Evolutionary conservation across 2,113 vertebrate species (phyloP).

Genomic region (Poeciliopsis retropinna): DNA sequence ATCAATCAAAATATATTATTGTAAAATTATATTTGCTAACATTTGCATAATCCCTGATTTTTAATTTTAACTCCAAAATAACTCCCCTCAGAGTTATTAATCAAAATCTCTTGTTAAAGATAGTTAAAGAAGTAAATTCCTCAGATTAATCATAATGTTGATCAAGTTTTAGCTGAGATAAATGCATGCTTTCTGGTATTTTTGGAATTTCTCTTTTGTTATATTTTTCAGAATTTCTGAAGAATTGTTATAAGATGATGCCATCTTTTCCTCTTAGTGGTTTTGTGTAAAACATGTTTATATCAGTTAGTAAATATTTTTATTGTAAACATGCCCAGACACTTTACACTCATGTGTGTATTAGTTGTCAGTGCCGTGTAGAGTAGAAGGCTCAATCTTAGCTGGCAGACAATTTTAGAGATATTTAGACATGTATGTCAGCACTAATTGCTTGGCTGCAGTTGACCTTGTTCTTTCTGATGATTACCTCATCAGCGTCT

Average conservation of each 20-base stretch:
- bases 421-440: slow-evolving; percentile 68
- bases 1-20: neutral
- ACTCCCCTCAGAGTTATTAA: too few species aligned
- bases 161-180: too few species aligned
- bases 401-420: slow-evolving; percentile 56
- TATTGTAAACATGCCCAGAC: slow-evolving; percentile 7
- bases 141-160: too few species aligned
- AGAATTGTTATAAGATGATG: slow-evolving; percentile 23
- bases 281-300: slow-evolving; percentile 7
- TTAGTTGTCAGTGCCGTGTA: slow-evolving; percentile 40
- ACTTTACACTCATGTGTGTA: slow-evolving; percentile 29
- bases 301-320: neutral
- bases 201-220: neutral
- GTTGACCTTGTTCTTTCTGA: slow-evolving; percentile 36
- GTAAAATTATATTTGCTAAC: neutral
- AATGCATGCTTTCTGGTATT: too few species aligned
- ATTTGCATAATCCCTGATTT: neutral
- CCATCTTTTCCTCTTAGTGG: slow-evolving; percentile 24
- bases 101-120: too few species aligned
- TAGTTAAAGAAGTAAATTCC: too few species aligned
- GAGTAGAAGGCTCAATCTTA: slow-evolving; percentile 59
- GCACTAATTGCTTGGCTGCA: slow-evolving; percentile 47
- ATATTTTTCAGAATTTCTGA: neutral
- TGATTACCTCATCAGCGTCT: slow-evolving; percentile 40
- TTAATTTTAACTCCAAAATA: neutral